phyloP scores from a whole-genome alignment of 2,888 invertebrate genomes.

The Phalangium opilio region DNA sequence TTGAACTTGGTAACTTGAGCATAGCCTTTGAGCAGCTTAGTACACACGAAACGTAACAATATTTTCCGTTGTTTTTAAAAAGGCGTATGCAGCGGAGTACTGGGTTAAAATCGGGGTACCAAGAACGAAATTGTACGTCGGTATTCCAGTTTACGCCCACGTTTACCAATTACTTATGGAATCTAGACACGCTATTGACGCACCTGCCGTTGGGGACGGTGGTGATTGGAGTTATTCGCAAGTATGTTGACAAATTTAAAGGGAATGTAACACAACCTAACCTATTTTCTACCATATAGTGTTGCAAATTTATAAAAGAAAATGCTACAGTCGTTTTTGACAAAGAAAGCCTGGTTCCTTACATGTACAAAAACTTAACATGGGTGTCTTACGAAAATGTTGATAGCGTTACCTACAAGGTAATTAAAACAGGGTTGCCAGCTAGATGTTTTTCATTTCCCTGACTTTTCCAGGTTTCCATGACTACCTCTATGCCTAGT shows the following conservation, averaged over 20 bases:
- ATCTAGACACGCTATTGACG: constrained; percentile 47
- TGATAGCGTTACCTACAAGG: constrained; percentile 53
- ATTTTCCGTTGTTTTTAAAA: no score
- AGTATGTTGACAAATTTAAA: neutral
- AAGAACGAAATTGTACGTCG: constrained; percentile 58
- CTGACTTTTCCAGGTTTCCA: no score
- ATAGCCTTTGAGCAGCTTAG: no score
- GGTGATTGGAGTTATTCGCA: constrained; percentile 43
- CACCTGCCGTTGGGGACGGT: constrained; percentile 48
- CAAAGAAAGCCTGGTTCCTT: constrained; percentile 55
- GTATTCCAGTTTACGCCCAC: constrained; percentile 76
- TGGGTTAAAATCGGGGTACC: constrained; percentile 62
- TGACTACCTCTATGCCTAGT: no score
- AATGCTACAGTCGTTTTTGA: constrained; percentile 47
- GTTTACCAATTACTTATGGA: constrained; percentile 52
- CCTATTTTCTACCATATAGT: constrained; percentile 22
- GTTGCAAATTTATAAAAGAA: constrained; percentile 47
- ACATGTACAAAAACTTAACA: constrained; percentile 48
- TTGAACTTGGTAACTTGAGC: constrained; percentile 47
- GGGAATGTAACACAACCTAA: no score
- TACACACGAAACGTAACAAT: no score
- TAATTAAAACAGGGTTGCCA: constrained; percentile 22
- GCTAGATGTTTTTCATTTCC: no score
- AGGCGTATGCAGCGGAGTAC: constrained; percentile 60
- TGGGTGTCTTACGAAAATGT: constrained; percentile 73